Evolutionary conservation across 2,797 vertebrate species (phyloP).

Genomic region (Karalla daura): DNA sequence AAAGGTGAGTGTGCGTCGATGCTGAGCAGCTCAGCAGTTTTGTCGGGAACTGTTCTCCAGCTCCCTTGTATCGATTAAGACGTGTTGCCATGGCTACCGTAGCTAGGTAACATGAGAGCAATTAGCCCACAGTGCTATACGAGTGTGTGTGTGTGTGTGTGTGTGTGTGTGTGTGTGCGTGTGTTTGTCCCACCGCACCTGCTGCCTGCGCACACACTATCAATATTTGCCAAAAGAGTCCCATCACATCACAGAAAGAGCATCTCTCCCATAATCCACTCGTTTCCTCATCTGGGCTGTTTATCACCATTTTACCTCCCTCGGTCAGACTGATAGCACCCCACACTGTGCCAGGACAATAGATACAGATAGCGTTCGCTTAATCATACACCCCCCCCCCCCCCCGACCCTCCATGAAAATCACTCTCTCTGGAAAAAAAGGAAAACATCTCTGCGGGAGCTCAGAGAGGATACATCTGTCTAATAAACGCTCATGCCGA

Average conservation of each 20-base stretch:
- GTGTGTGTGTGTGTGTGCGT: conserved; percentile 2
- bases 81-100: conserved; percentile 66
- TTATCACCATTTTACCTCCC: conserved; percentile 48
- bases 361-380: conserved; percentile 37
- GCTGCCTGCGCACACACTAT: conserved; percentile 16
- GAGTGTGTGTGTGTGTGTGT: conserved; percentile 7
- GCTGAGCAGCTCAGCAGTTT: conserved; percentile 26
- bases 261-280: conserved; percentile 46
- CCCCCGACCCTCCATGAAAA: conserved; percentile 37
- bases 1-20: neutral
- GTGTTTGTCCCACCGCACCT: conserved; percentile 5
- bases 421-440: conserved; percentile 8
- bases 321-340: conserved; percentile 20
- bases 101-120: conserved; percentile 58
- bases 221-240: conserved; percentile 42
- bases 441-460: conserved; percentile 19
- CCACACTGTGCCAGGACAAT: conserved; percentile 7
- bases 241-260: conserved; percentile 44
- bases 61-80: conserved; percentile 32
- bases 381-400: too few species aligned
- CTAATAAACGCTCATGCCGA: neutral
- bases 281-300: conserved; percentile 40
- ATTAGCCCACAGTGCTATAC: conserved; percentile 37
- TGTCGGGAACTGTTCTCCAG: conserved; percentile 31
- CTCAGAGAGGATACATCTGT: conserved; percentile 11